Conservation (phyloP, 2,113 vertebrate species). For the Equus quagga region DNA sequence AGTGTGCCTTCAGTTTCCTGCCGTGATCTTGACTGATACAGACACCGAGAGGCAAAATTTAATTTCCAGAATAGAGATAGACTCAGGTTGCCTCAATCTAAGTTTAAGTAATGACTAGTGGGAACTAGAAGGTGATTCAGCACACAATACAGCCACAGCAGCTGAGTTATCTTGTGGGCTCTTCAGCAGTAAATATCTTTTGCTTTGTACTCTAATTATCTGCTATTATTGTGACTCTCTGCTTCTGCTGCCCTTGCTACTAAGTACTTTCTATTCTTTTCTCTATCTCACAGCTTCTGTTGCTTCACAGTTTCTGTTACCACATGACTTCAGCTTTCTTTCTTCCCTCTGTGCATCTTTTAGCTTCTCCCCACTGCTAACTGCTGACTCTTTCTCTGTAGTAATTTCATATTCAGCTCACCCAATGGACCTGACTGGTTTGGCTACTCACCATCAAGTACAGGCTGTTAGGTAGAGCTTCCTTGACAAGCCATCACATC, state of each 20-base stretch:
- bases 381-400: background rate
- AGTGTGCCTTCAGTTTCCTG: slow-evolving; percentile 63
- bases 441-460: background rate
- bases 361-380: background rate
- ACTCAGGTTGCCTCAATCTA: slow-evolving; percentile 15
- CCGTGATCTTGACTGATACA: background rate
- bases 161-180: background rate
- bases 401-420: background rate
- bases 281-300: slow-evolving; percentile 9
- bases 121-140: slow-evolving; percentile 52
- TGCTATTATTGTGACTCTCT: slow-evolving; percentile 35
- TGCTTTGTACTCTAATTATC: slow-evolving; percentile 35
- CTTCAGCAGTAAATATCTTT: background rate
- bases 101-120: background rate
- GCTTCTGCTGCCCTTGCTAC: slow-evolving; percentile 37
- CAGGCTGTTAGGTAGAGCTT: background rate
- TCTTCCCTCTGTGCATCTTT: background rate
- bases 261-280: slow-evolving; percentile 42
- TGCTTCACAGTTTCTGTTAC: slow-evolving; percentile 32
- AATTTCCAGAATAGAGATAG: slow-evolving; percentile 57
- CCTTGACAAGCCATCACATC: background rate
- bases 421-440: background rate
- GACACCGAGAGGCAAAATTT: slow-evolving; percentile 41
- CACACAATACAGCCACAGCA: background rate
- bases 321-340: background rate